Conservation (phyloP, 92 coral and sea anemone genomes). For the Paragorgia papillata region DNA sequence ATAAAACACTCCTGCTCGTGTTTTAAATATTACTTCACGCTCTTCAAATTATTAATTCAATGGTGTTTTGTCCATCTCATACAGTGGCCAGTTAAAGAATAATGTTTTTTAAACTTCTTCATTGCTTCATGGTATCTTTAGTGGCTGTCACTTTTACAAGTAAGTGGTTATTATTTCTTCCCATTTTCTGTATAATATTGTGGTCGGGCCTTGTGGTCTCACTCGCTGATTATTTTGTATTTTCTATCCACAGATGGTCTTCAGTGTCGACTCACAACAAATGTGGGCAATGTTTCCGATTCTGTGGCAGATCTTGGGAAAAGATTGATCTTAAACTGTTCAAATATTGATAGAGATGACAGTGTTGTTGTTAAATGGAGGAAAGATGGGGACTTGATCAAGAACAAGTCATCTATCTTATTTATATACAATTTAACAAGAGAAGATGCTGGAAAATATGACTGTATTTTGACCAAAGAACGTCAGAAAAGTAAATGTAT, state of each 20-base stretch:
- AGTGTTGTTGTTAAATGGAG: background rate
- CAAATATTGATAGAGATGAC: background rate
- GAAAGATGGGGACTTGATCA: background rate
- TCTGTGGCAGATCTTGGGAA: background rate
- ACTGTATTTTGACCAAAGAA: background rate
- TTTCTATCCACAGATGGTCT: background rate
- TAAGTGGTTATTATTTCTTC: too few relatives aligned
- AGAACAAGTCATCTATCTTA: background rate
- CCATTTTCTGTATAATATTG: too few relatives aligned
- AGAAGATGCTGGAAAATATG: conserved; percentile 2
- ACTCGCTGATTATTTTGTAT: too few relatives aligned
- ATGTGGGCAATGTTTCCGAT: background rate
- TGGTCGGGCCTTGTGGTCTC: too few relatives aligned
- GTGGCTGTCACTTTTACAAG: too few relatives aligned
- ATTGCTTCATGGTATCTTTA: too few relatives aligned
- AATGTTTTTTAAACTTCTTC: too few relatives aligned
- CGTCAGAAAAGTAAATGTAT: background rate
- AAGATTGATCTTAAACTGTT: conserved; percentile 3
- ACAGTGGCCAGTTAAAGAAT: too few relatives aligned
- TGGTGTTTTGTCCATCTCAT: too few relatives aligned
- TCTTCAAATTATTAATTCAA: too few relatives aligned
- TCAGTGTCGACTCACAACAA: conserved; percentile 7
- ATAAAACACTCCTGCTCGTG: too few relatives aligned
- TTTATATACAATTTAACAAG: background rate
- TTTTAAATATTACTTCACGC: too few relatives aligned